These are phyloP conservation scores for Drosophila greeni DNA, from an alignment of 2,888 invertebrate genomes.

Conservation along the genomic window DNA sequence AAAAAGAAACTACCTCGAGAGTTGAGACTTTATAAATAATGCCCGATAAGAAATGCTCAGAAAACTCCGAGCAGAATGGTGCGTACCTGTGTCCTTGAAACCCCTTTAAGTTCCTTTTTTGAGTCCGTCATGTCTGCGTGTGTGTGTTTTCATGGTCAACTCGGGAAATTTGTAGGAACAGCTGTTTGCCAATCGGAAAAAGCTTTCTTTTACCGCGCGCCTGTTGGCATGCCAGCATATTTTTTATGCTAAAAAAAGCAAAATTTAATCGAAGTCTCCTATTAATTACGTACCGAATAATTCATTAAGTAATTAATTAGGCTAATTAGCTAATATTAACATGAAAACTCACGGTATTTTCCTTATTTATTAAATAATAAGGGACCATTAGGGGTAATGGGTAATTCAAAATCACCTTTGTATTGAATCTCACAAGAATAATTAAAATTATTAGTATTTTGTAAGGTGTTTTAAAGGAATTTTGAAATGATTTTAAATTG, in stretches of 20 bases:
- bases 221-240: conserved; percentile 57
- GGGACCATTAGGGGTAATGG: no score
- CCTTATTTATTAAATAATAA: no score
- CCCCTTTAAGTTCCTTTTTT: conserved; percentile 3
- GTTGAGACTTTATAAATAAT: conserved; percentile 29
- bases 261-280: not conserved
- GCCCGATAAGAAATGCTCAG: conserved; percentile 64
- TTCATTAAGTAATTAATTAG: not conserved
- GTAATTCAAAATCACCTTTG: no score
- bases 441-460: no score
- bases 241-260: conserved; percentile 2
- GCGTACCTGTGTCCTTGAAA: conserved; percentile 45
- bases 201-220: conserved; percentile 62
- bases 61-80: conserved; percentile 56
- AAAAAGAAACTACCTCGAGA: conserved; percentile 10
- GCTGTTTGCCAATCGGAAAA: conserved; percentile 53
- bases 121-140: conserved; percentile 13
- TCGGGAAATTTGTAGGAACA: conserved; percentile 45
- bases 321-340: not conserved
- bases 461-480: no score
- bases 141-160: conserved; percentile 38
- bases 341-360: not conserved
- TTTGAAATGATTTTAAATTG: no score
- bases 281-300: not conserved
- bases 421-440: no score